These are phyloP conservation scores for Oceanodroma leucorhoa DNA, from an alignment of 2,797 vertebrate species.

Conservation along the genomic window DNA sequence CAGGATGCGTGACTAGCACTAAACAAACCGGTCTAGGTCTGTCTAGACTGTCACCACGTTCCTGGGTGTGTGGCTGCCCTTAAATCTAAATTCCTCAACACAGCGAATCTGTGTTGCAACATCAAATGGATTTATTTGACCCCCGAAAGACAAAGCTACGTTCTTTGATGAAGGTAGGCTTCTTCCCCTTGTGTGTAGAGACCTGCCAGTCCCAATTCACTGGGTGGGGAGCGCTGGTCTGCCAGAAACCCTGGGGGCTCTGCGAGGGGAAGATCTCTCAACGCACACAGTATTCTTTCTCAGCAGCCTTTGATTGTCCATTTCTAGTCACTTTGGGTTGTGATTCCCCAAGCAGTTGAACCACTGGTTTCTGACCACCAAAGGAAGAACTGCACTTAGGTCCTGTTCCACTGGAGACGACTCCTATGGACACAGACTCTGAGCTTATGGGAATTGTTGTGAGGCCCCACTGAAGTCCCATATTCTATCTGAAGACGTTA, in stretches of 20 bases:
- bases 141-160: not conserved
- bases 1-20: not conserved
- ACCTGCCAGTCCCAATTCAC: not conserved
- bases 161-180: not conserved
- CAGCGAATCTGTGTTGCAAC: not conserved
- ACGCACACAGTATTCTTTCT: not conserved
- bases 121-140: not conserved
- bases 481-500: not conserved
- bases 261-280: not conserved
- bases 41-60: rapidly evolving
- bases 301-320: not conserved
- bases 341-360: not conserved
- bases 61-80: not conserved
- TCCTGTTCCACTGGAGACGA: not conserved
- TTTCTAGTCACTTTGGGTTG: not conserved
- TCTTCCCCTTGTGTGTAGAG: not conserved
- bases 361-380: not conserved
- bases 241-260: not conserved
- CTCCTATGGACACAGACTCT: not conserved
- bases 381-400: not conserved
- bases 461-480: not conserved
- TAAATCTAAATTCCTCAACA: not conserved
- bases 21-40: not conserved
- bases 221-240: not conserved
- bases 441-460: not conserved